A percentile compares a stretch with the other conserved stretches of the same genome.
Conservation (phyloP, 2,797 vertebrate genomes). For the Tiaroga cobitis region DNA sequence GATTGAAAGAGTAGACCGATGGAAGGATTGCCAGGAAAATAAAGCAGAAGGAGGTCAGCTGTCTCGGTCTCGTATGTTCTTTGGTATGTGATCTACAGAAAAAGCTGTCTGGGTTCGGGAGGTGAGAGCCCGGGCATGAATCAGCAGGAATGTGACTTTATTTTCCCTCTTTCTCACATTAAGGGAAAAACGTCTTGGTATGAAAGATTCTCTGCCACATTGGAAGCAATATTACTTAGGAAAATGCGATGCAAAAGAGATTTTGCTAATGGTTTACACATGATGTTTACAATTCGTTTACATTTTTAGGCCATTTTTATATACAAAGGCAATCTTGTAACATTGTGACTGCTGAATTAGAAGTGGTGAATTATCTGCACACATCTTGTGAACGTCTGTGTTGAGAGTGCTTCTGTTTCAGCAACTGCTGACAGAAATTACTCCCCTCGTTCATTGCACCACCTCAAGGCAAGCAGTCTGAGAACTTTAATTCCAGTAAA, state of each 20-base stretch:
- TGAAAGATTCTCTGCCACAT: neutral
- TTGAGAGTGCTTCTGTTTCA: conserved; percentile 21
- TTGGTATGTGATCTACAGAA: conserved; percentile 38
- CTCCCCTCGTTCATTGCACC: neutral
- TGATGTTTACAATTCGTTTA: neutral
- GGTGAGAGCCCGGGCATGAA: conserved; percentile 2
- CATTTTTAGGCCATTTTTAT: neutral
- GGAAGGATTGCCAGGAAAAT: conserved; percentile 34
- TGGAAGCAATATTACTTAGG: neutral
- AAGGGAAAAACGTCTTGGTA: neutral
- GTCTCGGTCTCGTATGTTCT: conserved; percentile 27
- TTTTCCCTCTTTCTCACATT: conserved; percentile 11
- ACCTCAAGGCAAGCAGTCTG: neutral
- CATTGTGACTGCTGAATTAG: conserved; percentile 12
- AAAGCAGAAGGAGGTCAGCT: conserved; percentile 22
- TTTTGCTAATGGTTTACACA: conserved; percentile 4
- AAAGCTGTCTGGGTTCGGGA: conserved; percentile 26
- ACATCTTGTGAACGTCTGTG: conserved; percentile 11
- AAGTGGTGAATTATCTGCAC: conserved; percentile 22
- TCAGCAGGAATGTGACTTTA: conserved; percentile 30
- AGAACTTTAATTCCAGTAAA: conserved; percentile 18
- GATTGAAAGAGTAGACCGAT: conserved; percentile 12
- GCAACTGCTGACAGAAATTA: conserved; percentile 22
- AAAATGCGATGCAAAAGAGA: neutral
- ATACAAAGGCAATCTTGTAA: conserved; percentile 28